A percentile compares a stretch with the other conserved stretches of the same genome.
phyloP scores from a whole-genome alignment of 2,113 vertebrate genomes.

The Crotalus horridus region DNA sequence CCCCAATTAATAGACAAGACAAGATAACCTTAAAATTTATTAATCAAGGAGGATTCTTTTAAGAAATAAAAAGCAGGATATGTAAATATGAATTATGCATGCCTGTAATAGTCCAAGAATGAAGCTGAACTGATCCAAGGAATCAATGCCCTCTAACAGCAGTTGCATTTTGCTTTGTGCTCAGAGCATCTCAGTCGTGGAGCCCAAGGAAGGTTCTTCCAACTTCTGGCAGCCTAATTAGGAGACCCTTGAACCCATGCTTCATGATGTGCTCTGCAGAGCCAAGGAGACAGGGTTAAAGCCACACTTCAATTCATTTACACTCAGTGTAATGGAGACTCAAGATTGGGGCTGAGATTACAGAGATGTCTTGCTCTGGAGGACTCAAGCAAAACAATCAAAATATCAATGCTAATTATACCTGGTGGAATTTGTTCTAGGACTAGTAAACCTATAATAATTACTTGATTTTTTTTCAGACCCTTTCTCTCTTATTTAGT shows the following conservation, averaged over 20 bases:
- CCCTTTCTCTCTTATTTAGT: constrained; percentile 41
- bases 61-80: constrained; percentile 59
- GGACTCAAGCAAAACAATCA: constrained; percentile 43
- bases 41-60: constrained; percentile 58
- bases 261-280: constrained; percentile 32
- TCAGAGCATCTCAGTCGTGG: background rate
- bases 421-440: background rate
- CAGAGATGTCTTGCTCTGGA: constrained; percentile 2
- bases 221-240: background rate
- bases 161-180: constrained; percentile 14
- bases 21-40: constrained; percentile 75
- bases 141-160: constrained; percentile 7
- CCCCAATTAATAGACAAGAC: constrained; percentile 74
- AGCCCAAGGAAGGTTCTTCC: background rate
- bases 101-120: constrained; percentile 60
- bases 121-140: constrained; percentile 43
- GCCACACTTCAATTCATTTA: constrained; percentile 31
- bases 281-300: constrained; percentile 8
- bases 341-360: constrained; percentile 19
- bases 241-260: background rate
- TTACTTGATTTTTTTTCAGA: constrained; percentile 29
- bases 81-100: constrained; percentile 67
- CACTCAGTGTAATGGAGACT: background rate
- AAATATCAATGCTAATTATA: constrained; percentile 4
- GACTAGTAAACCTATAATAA: constrained; percentile 15